Evolutionary conservation across 92 coral and sea anemone genomes (phyloP), one percentile per base, ranked within the genome.

Genomic region (Nematostella vectensis): DNA sequence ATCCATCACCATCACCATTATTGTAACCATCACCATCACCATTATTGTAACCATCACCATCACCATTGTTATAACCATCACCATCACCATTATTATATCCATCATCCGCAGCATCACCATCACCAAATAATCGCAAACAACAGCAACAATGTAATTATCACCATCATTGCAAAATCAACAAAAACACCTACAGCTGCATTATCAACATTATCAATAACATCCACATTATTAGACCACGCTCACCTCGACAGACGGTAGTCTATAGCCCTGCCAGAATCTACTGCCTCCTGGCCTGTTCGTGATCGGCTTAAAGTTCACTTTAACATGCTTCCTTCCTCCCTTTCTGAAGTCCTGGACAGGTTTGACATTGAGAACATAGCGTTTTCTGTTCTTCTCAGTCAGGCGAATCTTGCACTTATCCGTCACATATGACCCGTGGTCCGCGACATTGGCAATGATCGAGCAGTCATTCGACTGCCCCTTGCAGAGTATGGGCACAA

Each of bases 261-360:
- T 50, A 27, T 85, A 85, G 4, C 88, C 83, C 39, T 58, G 58
- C 94, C 94, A 85, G 59, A 85, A 85, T 20, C 80, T 64, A 44
- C 88, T 78, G 3, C 77, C 62, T 13, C 88, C 88, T 23, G 94
- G 88, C 2, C 67, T 49, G 27, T 70, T 68, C 29, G 61, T 65
- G 16, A 85, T 67, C n/a, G 62, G 70, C 2, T 66, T 70, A 48
- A 85, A 85, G 25, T 37, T 28, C 4, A 80, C 59, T 10, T 58
- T 44, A 50, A 79, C 60, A 29, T 61, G 70, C 47, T 37, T 55
- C 36, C 73, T 75, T 31, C 75, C 81, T 4, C 74, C 69, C 48
- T 75, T 75, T 50, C 71, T 67, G 61, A 85, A 85, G 67, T 75
- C 82, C 53, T 65, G 55, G 25, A 85, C 74, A 11, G 87, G 80